Percentiles rank a stretch among this genome's conserved stretches.
These are phyloP conservation scores for Reticulitermes speratus DNA, from an alignment of 1,140 invertebrate species.

Conservation along the genomic window DNA sequence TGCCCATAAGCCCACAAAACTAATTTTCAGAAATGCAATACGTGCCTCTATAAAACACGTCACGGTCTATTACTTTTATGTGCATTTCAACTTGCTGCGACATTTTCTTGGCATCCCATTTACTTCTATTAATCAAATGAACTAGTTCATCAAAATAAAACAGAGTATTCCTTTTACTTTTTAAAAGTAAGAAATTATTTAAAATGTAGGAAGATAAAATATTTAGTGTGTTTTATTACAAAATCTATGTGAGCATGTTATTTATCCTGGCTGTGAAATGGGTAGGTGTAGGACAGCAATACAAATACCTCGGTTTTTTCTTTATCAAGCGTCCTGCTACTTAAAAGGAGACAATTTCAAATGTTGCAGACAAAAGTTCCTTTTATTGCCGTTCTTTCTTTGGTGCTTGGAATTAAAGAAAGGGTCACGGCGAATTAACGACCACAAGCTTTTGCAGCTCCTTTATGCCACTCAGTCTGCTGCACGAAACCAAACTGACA, in stretches of 20 bases:
- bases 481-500: not conserved
- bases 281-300: no score
- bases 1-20: no score
- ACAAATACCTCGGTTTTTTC: no score
- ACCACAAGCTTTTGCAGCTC: not conserved
- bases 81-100: not conserved
- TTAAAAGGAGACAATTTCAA: not conserved
- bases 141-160: not conserved
- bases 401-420: not conserved
- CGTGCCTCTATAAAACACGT: no score
- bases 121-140: not conserved
- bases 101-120: not conserved
- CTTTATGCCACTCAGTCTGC: not conserved
- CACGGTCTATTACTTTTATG: not conserved
- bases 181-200: not conserved
- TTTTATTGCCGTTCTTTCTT: not conserved
- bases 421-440: constrained; percentile 2
- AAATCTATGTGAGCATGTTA: no score
- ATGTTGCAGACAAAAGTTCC: not conserved
- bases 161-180: not conserved
- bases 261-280: no score
- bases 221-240: no score
- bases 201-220: not conserved
- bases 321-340: not conserved
- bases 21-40: no score